phyloP scores from a whole-genome alignment of 2,113 vertebrate species.

The Acrocephalus arundinaceus region DNA sequence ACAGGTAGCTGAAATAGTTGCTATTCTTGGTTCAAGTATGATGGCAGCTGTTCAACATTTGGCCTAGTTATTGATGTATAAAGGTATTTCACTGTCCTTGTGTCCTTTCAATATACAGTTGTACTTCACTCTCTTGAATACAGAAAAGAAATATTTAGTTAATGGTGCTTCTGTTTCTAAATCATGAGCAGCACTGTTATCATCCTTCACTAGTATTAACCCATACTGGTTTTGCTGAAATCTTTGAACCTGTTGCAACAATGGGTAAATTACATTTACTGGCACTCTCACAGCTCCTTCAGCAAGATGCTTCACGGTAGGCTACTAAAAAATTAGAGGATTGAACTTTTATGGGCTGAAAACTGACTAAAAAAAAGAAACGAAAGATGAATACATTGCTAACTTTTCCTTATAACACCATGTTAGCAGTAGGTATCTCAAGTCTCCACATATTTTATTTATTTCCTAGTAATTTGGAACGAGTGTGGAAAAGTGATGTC shows the following conservation, averaged over 20 bases:
- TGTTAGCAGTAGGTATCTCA: not conserved
- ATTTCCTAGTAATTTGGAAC: not conserved
- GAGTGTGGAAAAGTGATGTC: not conserved
- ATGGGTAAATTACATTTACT: not conserved
- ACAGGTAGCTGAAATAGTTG: not conserved
- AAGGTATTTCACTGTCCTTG: not conserved
- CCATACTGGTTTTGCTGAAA: not conserved
- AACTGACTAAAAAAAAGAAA: not conserved
- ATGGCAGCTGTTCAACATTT: not conserved
- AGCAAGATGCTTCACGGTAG: not conserved
- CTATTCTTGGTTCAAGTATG: not conserved
- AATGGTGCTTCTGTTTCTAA: not conserved
- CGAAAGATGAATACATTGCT: not conserved
- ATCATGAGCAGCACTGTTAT: not conserved
- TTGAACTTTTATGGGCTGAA: not conserved
- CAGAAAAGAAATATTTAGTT: not conserved
- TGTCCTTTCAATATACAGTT: not conserved
- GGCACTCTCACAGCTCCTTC: not conserved
- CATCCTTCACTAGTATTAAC: not conserved
- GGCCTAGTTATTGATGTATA: not conserved
- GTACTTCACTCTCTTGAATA: not conserved
- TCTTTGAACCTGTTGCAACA: not conserved
- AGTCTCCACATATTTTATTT: not conserved
- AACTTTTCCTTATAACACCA: not conserved
- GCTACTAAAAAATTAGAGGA: not conserved